These are phyloP conservation scores for Polia nebulosa DNA, from an alignment of 2,888 invertebrate species.

Conservation along the genomic window DNA sequence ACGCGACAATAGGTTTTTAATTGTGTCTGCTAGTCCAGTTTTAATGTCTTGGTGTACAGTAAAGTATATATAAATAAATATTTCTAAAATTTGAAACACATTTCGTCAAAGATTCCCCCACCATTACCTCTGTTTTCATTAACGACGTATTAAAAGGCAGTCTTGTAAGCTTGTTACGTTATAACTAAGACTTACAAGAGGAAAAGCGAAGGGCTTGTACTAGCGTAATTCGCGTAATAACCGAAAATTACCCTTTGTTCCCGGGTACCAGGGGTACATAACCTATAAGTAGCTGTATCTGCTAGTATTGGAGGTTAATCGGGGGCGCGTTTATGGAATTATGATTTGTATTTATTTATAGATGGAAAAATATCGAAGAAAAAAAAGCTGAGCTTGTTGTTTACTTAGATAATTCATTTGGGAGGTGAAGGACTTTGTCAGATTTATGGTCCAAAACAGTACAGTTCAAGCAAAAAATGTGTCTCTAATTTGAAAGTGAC, in stretches of 20 bases:
- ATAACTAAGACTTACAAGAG: slow-evolving; percentile 69
- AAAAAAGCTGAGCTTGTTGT: not conserved
- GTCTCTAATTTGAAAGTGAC: not conserved
- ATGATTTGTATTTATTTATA: slow-evolving; percentile 6
- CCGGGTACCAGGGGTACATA: slow-evolving; percentile 32
- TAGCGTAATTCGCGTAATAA: slow-evolving; percentile 75
- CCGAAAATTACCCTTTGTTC: slow-evolving; percentile 77
- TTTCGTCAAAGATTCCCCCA: not conserved
- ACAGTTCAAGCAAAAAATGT: not conserved
- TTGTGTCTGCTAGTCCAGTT: too few relatives aligned
- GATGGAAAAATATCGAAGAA: not conserved
- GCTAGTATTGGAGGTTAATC: slow-evolving; percentile 7
- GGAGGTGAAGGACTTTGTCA: not conserved
- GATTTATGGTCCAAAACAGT: not conserved
- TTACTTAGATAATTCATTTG: not conserved
- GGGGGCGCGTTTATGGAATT: not conserved
- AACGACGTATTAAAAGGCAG: slow-evolving; percentile 71
- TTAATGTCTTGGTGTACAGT: too few relatives aligned
- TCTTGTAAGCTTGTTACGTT: slow-evolving; percentile 81
- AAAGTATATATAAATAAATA: not conserved
- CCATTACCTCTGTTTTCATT: slow-evolving; percentile 9
- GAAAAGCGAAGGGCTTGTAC: slow-evolving; percentile 66
- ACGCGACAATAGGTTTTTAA: too few relatives aligned
- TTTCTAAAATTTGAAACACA: not conserved
- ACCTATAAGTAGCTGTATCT: not conserved